Evolutionary conservation across 2,113 vertebrate species (phyloP).

Genomic region (Triplophysa siluroides): DNA sequence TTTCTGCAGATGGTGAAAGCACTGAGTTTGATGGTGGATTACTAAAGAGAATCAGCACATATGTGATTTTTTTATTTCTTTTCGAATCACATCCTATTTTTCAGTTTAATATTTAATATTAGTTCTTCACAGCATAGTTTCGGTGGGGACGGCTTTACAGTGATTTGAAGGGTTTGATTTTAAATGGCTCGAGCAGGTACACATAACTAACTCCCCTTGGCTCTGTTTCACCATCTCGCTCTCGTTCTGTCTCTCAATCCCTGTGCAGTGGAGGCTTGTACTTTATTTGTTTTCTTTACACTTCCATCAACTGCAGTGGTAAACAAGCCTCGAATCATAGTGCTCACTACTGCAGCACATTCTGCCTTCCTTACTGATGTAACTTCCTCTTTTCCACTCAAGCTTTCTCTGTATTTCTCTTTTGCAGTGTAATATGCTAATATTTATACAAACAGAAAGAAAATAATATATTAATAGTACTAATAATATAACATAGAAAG

Average conservation of each 20-base stretch:
- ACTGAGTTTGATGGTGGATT: conserved; percentile 2
- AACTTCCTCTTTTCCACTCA: not conserved
- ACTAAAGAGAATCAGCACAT: conserved; percentile 1
- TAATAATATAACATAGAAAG: no score
- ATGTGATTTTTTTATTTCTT: not conserved
- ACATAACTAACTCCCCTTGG: conserved; percentile 29
- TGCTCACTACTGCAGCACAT: conserved; percentile 36
- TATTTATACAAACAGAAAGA: no score
- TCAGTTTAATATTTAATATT: conserved; percentile 34
- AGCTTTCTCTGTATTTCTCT: not conserved
- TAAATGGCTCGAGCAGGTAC: conserved; percentile 49
- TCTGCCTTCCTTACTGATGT: conserved; percentile 25
- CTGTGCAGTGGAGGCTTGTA: conserved; percentile 46
- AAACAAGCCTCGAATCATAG: conserved; percentile 54
- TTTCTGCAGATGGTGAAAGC: conserved; percentile 19
- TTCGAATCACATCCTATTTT: conserved; percentile 22
- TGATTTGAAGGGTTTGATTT: conserved; percentile 39
- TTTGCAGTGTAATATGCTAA: not conserved
- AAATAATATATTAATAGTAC: no score
- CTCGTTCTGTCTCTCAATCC: conserved; percentile 33
- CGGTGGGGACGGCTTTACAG: not conserved
- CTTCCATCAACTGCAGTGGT: conserved; percentile 49
- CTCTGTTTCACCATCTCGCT: conserved; percentile 15
- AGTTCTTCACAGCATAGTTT: conserved; percentile 12
- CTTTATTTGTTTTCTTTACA: conserved; percentile 55